phyloP scores from a whole-genome alignment of 2,113 vertebrate genomes.

The Neofelis nebulosa region DNA sequence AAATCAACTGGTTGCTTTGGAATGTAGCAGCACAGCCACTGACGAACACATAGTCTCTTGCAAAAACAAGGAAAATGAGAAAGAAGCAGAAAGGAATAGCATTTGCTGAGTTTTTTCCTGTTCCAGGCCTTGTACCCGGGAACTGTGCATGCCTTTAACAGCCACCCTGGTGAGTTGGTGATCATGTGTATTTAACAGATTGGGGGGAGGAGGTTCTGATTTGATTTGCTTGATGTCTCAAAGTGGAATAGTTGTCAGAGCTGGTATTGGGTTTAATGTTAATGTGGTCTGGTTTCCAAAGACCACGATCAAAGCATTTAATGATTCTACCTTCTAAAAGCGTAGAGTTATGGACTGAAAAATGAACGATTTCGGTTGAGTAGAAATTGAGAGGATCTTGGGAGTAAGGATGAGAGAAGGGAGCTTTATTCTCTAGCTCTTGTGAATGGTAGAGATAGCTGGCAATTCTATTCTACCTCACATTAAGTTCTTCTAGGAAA shows the following conservation, averaged over 20 bases:
- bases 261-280: neutral
- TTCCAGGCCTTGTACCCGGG: fast-evolving
- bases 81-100: neutral
- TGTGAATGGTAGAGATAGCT: neutral
- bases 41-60: neutral
- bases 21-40: neutral
- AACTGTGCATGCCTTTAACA: neutral
- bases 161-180: neutral
- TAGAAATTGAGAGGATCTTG: neutral
- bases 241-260: neutral
- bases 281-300: neutral
- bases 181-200: neutral
- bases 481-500: neutral
- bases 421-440: neutral
- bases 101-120: neutral
- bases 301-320: neutral
- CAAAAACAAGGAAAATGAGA: neutral
- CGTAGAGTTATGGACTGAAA: neutral
- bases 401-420: neutral
- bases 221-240: neutral
- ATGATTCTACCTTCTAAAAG: neutral
- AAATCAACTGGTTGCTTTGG: neutral
- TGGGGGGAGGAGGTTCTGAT: neutral
- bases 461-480: neutral
- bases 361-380: neutral